Conservation (phyloP, 2,888 invertebrate species). For the Mycogona germanica region DNA sequence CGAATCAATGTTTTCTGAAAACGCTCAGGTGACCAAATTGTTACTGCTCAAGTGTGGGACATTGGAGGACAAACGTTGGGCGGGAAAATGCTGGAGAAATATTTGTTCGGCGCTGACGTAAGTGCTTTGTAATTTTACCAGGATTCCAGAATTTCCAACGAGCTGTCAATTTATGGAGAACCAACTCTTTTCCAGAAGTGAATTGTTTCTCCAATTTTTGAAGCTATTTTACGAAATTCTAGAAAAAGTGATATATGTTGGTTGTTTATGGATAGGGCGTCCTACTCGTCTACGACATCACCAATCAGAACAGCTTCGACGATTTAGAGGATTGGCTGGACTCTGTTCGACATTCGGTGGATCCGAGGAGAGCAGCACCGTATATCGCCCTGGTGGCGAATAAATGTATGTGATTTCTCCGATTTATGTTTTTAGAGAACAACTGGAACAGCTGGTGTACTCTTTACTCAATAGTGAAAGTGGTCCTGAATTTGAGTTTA, state of each 20-base stretch:
- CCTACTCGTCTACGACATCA: constrained; percentile 70
- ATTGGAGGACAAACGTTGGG: constrained; percentile 64
- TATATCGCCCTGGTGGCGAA: constrained; percentile 39
- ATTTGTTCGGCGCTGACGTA: constrained; percentile 40
- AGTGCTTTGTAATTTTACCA: constrained; percentile 21
- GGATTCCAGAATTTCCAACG: too few species aligned
- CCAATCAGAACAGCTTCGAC: constrained; percentile 66
- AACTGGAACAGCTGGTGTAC: not conserved
- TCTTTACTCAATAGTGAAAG: too few species aligned
- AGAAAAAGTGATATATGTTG: too few species aligned
- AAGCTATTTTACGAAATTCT: too few species aligned
- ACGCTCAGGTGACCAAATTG: constrained; percentile 44
- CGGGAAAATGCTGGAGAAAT: constrained; percentile 60
- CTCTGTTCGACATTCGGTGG: constrained; percentile 22
- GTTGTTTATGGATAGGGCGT: constrained; percentile 64
- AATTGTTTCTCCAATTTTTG: too few species aligned
- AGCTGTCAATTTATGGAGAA: not conserved
- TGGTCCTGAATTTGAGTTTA: too few species aligned
- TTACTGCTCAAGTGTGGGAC: constrained; percentile 68
- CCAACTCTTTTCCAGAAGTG: too few species aligned
- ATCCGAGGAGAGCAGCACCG: constrained; percentile 6
- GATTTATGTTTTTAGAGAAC: not conserved
- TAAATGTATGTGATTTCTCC: constrained; percentile 33
- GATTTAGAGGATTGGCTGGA: constrained; percentile 57
- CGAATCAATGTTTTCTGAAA: not conserved